Evolutionary conservation across 2,797 vertebrate species (phyloP).

Genomic region (Dryobates pubescens): DNA sequence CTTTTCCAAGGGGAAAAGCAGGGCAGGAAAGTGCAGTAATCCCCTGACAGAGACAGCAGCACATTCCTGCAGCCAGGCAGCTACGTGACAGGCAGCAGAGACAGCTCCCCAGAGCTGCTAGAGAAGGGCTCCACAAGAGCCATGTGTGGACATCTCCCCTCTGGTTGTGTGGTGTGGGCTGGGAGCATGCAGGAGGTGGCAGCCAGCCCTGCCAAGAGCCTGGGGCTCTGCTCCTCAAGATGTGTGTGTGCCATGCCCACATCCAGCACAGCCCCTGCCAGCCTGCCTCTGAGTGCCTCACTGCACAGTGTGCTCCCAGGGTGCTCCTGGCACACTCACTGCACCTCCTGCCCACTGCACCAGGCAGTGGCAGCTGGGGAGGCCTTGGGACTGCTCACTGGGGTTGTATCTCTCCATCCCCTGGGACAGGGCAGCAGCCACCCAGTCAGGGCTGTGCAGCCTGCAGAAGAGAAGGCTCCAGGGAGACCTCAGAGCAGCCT

Average conservation of each 20-base stretch:
- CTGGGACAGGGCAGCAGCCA: neutral
- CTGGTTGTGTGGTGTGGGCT: slow-evolving; percentile 1
- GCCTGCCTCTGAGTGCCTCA: rapidly evolving
- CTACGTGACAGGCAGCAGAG: slow-evolving; percentile 81
- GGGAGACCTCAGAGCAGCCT: no score
- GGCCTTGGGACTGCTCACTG: rapidly evolving
- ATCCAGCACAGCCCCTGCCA: neutral
- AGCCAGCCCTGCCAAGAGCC: slow-evolving; percentile 28
- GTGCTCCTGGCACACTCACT: neutral
- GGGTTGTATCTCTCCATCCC: neutral
- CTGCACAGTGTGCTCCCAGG: neutral
- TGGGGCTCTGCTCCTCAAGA: neutral
- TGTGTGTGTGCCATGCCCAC: neutral
- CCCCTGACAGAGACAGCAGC: slow-evolving; percentile 71
- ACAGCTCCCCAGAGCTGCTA: slow-evolving; percentile 54
- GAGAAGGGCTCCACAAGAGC: slow-evolving; percentile 70
- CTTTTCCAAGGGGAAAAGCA: slow-evolving; percentile 61
- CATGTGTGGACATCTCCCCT: slow-evolving; percentile 75
- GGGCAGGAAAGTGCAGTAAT: slow-evolving; percentile 75
- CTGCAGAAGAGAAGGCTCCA: no score
- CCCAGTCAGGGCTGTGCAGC: no score
- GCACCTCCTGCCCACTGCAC: no score
- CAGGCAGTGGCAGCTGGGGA: neutral
- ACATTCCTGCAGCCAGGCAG: slow-evolving; percentile 83
- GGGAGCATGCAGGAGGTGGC: neutral